A percentile compares a stretch with the other conserved stretches of the same genome.
Evolutionary conservation across 2,888 invertebrate genomes (phyloP).

Genomic region (Patella ulyssiponensis): DNA sequence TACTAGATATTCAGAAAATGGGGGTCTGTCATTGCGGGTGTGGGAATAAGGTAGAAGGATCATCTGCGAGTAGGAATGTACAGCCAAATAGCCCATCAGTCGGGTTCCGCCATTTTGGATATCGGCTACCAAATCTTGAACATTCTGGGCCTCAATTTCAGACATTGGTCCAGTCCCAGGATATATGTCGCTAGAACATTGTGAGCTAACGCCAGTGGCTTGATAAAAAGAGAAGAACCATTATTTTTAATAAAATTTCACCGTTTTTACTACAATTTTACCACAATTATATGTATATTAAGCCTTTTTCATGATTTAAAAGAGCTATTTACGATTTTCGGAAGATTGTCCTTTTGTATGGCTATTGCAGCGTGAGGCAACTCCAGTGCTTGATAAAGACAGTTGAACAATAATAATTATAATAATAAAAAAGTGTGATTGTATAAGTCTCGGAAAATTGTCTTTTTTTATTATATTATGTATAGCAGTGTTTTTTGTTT

Average conservation of each 20-base stretch:
- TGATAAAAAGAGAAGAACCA: not conserved
- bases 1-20: constrained; percentile 2
- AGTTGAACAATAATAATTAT: too few relatives aligned
- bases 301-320: too few relatives aligned
- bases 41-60: constrained; percentile 10
- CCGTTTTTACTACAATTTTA: too few relatives aligned
- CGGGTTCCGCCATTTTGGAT: not conserved
- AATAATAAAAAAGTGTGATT: too few relatives aligned
- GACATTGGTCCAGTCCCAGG: not conserved
- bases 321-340: too few relatives aligned
- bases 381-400: too few relatives aligned
- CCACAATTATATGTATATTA: too few relatives aligned
- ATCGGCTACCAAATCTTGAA: constrained; percentile 3
- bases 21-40: not conserved
- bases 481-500: not conserved
- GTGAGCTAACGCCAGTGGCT: constrained; percentile 11
- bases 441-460: too few relatives aligned
- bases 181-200: constrained; percentile 13
- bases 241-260: too few relatives aligned
- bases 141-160: constrained; percentile 1
- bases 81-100: constrained; percentile 6
- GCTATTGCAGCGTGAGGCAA: too few relatives aligned
- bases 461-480: too few relatives aligned
- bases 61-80: constrained; percentile 21
- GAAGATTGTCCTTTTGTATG: too few relatives aligned